Evolutionary conservation across 2,113 vertebrate species (phyloP).

Genomic region (Phodopus roborovskii): DNA sequence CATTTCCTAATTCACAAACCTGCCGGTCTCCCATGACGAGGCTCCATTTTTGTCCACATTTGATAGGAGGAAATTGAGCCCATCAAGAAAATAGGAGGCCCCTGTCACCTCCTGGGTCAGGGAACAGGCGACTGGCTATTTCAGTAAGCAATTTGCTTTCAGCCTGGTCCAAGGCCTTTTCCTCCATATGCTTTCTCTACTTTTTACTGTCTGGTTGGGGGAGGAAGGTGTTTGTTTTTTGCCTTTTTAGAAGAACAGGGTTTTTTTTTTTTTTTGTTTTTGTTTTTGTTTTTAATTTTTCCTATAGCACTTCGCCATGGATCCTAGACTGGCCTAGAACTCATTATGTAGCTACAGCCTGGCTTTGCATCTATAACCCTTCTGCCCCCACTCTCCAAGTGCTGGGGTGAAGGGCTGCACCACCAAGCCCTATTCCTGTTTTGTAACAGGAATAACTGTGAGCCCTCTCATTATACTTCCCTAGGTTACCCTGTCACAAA

Average conservation of each 20-base stretch:
- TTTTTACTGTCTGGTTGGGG: neutral
- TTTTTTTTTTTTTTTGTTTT: neutral
- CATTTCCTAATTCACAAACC: slow-evolving; percentile 27
- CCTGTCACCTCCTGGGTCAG: neutral
- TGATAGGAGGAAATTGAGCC: slow-evolving; percentile 47
- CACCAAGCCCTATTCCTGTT: neutral
- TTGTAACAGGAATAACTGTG: neutral
- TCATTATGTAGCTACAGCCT: neutral
- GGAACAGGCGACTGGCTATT: neutral
- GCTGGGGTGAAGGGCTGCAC: too few relatives aligned
- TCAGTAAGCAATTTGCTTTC: neutral
- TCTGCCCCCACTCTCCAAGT: too few relatives aligned
- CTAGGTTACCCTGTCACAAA: neutral
- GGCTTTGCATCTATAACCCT: neutral
- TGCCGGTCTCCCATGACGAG: neutral
- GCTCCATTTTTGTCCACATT: neutral
- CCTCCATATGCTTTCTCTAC: fast-evolving
- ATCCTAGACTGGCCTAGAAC: neutral
- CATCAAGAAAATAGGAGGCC: neutral
- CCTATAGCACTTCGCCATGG: neutral
- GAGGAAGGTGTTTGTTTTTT: neutral
- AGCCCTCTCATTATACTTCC: neutral
- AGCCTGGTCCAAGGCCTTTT: neutral
- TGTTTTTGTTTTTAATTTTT: too few relatives aligned
- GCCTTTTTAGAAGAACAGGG: neutral